phyloP scores from a whole-genome alignment of 2,113 vertebrate species.

The Lepus timidus region DNA sequence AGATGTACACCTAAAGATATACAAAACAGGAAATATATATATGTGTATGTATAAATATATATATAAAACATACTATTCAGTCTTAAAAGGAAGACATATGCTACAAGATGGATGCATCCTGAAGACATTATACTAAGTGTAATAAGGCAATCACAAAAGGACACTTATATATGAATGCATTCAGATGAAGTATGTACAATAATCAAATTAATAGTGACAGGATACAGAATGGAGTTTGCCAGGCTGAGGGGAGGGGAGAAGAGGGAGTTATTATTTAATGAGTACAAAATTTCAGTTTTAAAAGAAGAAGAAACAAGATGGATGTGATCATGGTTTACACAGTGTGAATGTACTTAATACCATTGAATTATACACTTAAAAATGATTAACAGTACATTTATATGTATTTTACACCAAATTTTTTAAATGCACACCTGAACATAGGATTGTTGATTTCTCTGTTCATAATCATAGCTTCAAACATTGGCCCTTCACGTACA shows the following conservation, averaged over 20 bases:
- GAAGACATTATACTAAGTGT: background rate
- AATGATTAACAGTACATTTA: background rate
- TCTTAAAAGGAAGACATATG: background rate
- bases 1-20: slow-evolving; percentile 89
- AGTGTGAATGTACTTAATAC: background rate
- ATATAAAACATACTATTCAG: background rate
- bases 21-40: background rate
- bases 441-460: slow-evolving; percentile 99
- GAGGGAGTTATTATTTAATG: background rate
- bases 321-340: background rate
- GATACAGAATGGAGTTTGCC: background rate
- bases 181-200: background rate
- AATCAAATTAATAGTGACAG: background rate
- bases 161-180: background rate
- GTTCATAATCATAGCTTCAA: slow-evolving; percentile 99
- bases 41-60: background rate
- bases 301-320: background rate
- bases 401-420: background rate
- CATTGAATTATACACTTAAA: background rate
- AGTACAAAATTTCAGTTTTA: background rate
- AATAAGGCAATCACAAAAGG: slow-evolving; percentile 16
- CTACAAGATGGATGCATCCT: background rate
- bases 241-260: background rate
- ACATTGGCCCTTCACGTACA: slow-evolving; percentile 99
- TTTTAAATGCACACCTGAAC: slow-evolving; percentile 93